Evolutionary conservation across 2,888 invertebrate species (phyloP).

Genomic region (Epinotia brunnichana): DNA sequence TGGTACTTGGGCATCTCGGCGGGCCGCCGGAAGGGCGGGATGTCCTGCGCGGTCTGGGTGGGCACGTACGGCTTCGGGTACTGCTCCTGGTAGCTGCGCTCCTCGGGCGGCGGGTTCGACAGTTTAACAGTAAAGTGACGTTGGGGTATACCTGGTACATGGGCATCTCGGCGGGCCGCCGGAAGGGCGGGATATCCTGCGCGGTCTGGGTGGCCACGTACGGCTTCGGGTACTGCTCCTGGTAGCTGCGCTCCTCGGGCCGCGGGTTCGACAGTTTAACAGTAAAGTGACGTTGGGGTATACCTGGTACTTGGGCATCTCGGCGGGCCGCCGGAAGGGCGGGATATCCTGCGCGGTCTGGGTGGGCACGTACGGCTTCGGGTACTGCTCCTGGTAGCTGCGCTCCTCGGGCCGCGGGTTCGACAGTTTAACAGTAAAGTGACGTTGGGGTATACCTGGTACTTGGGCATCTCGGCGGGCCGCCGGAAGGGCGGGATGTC

Average conservation of each 20-base stretch:
- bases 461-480: slow-evolving; percentile 60
- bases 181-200: slow-evolving; percentile 65
- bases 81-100: slow-evolving; percentile 61
- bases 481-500: slow-evolving; percentile 66
- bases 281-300: no score
- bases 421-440: no score
- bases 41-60: slow-evolving; percentile 62
- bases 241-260: slow-evolving; percentile 61
- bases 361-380: slow-evolving; percentile 63
- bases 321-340: slow-evolving; percentile 61
- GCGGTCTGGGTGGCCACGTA: slow-evolving; percentile 61
- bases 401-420: slow-evolving; percentile 60
- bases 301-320: slow-evolving; percentile 66
- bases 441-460: no score
- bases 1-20: slow-evolving; percentile 65
- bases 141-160: slow-evolving; percentile 72
- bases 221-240: slow-evolving; percentile 62
- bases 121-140: no score
- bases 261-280: slow-evolving; percentile 60
- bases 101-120: slow-evolving; percentile 57
- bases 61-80: slow-evolving; percentile 65
- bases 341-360: slow-evolving; percentile 63
- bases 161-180: slow-evolving; percentile 58
- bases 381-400: slow-evolving; percentile 61
- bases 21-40: slow-evolving; percentile 62